Base-by-base conservation (phyloP, 2,797 vertebrate species). In the Dromococcyx pavoninus region DNA sequence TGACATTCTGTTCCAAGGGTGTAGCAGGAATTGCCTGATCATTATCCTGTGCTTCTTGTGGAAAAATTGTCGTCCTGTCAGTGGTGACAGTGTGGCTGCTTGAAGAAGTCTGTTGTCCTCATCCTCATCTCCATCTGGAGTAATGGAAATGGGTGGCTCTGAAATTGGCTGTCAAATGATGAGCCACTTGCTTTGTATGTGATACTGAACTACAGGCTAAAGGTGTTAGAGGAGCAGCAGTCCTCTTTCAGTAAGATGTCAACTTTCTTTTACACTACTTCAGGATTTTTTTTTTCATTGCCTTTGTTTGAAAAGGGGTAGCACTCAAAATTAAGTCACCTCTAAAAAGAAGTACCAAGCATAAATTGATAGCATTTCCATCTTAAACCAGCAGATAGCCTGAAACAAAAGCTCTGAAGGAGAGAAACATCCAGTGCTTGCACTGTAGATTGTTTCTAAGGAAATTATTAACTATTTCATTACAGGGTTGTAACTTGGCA, bases 331-430 rank as follows among this genome's bases (percentile, higher is more conserved):
- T 80, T 62, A 73, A 95, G 48, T 91, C 91, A 89, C 94, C 77
- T 96, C 89, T 91, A 74, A 84, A 94, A 87, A 79, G 48, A 57
- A 73, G 33, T 57, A 53, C 56, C 13, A 85, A 79, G 94, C 74
- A 95, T 84, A 95, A 95, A 76, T 71, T 93, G 86, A 95, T 93
- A 91, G 62, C 19, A 51, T 94, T 91, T 85, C 23, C 18, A 76
- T 78, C 48, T 84, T 88, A 76, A 86, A 67, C 86, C 56, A 82
- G 80, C 53, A 73, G 7, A 51, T 66, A 78, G 30, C 33, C 67
- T 90, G 90, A 93, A 95, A 95, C 57, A 90, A 74, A 80, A 93
- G 71, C 86, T 85, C 44, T 67, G 66, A 78, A 75, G 72, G 35
- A 86, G 76, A 69, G 70, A 75, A 86, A 28, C 43, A 32, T 67